Percentiles rank a stretch among this genome's conserved stretches.
Conservation (phyloP, 1,140 invertebrate species). For the Nixonia krombeini region DNA sequence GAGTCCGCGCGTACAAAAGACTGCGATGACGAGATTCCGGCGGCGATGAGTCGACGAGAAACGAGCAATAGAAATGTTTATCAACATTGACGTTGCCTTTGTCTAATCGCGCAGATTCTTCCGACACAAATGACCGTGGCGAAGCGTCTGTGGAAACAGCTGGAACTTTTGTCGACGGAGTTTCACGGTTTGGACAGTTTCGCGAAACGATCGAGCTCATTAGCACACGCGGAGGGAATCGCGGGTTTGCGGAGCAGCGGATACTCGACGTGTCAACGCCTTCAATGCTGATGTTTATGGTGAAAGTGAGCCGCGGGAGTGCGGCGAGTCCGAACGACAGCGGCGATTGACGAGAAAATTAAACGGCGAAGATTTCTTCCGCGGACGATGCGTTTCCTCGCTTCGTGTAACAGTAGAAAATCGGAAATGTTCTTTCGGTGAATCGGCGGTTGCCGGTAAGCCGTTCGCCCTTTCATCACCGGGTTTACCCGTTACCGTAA, state of each 20-base stretch:
- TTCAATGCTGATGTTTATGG: slow-evolving; percentile 39
- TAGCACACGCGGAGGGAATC: no score
- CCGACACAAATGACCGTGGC: no score
- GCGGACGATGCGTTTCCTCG: slow-evolving; percentile 37
- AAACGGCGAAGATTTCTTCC: slow-evolving; percentile 43
- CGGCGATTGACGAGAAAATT: slow-evolving; percentile 44
- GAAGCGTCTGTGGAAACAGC: no score
- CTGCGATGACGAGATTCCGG: no score
- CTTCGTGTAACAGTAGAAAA: slow-evolving; percentile 39
- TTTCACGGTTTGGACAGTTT: no score
- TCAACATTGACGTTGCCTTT: no score
- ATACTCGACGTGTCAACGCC: slow-evolving; percentile 29
- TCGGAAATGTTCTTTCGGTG: slow-evolving; percentile 26
- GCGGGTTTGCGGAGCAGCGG: neutral
- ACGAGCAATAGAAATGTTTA: no score
- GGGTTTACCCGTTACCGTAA: slow-evolving; percentile 11
- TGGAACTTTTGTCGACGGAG: no score
- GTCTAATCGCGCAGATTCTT: no score
- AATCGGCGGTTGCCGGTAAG: neutral
- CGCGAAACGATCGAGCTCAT: neutral
- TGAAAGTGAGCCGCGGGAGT: slow-evolving; percentile 36
- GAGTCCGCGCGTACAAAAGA: slow-evolving; percentile 23
- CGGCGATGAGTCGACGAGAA: no score
- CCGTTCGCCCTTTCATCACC: slow-evolving; percentile 16
- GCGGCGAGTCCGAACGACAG: slow-evolving; percentile 22